Evolutionary conservation across 1,140 invertebrate species (phyloP).

Genomic region (Drosophila pseudoananassae): DNA sequence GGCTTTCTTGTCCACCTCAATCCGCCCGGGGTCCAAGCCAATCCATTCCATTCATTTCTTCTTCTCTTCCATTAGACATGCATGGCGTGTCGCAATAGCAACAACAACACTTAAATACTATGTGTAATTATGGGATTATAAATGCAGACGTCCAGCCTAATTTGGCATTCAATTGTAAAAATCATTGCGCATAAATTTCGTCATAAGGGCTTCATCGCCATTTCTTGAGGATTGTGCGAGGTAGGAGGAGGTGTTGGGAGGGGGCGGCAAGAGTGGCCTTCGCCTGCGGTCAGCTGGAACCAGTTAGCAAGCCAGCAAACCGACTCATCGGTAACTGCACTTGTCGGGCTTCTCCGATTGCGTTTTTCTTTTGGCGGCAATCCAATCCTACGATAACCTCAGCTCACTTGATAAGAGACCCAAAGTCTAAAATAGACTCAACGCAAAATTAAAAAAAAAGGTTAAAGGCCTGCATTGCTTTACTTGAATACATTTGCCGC

Average conservation of each 20-base stretch:
- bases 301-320: slow-evolving; percentile 45
- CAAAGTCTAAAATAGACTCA: slow-evolving; percentile 6
- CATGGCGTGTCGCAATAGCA: slow-evolving; percentile 59
- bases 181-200: slow-evolving; percentile 70
- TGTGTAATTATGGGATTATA: slow-evolving; percentile 56
- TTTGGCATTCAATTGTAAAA: slow-evolving; percentile 78
- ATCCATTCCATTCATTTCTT: slow-evolving; percentile 45
- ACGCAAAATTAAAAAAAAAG: neutral
- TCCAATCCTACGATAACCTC: slow-evolving; percentile 40
- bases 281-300: slow-evolving; percentile 69
- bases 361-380: slow-evolving; percentile 45
- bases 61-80: slow-evolving; percentile 62
- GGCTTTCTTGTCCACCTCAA: neutral
- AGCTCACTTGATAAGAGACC: slow-evolving; percentile 25
- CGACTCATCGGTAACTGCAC: slow-evolving; percentile 45
- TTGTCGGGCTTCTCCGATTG: slow-evolving; percentile 63
- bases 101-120: slow-evolving; percentile 17
- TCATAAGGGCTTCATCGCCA: slow-evolving; percentile 62
- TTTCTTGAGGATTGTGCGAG: slow-evolving; percentile 2
- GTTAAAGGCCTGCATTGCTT: neutral
- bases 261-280: slow-evolving; percentile 36
- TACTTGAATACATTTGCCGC: neutral
- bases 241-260: neutral
- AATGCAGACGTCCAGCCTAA: slow-evolving; percentile 62
- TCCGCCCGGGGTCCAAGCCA: neutral